Evolutionary conservation across 2,797 vertebrate genomes (phyloP), one percentile per base, ranked within the genome.

Genomic region (Acomys russatus): DNA sequence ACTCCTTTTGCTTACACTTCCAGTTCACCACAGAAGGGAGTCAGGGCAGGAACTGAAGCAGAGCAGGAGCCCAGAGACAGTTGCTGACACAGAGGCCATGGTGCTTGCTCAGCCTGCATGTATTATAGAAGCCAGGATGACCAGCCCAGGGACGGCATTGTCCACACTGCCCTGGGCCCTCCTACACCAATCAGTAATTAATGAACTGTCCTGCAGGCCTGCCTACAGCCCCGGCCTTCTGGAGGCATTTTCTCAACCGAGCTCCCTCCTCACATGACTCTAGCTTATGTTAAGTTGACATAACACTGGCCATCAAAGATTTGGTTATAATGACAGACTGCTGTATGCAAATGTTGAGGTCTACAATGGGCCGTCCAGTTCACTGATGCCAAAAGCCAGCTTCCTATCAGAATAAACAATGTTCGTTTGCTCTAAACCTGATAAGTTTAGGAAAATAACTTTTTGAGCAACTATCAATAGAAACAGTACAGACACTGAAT

Each of bases 331-430:
- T 1, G 80, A 73, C 18, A 56, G 74, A 78, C 7, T 20, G 63
- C 88, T 78, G 63, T 90, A 44, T 4, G 59, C 59, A 94, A 25
- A 83, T 35, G 25, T 44, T 22, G 79, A 8, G 5, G 7, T 56
- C 71, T 25, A 49, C 28, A 54, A 38, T 51, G 68, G 44, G 22
- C 56, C 68, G n/a, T 95, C 68, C 49, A 44, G 90, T 74, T 78
- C 70, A 87, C 51, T 79, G 90, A 92, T 54, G n/a, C 38, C 82
- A 23, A 68, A 92, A 86, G 59, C 38, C 93, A 91, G 12, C 17
- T 54, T 87, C 38, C 70, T 63, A 38, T 80, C 22, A 71, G 94
- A 95, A 95, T 82, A 88, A 59, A 74, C 25, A 68, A 66, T 80
- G 68, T 88, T 76, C 79, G 66, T 49, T 80, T 86, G 49, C 51